Conservation (phyloP, 2,797 vertebrate genomes). For the Etheostoma nigrum region DNA sequence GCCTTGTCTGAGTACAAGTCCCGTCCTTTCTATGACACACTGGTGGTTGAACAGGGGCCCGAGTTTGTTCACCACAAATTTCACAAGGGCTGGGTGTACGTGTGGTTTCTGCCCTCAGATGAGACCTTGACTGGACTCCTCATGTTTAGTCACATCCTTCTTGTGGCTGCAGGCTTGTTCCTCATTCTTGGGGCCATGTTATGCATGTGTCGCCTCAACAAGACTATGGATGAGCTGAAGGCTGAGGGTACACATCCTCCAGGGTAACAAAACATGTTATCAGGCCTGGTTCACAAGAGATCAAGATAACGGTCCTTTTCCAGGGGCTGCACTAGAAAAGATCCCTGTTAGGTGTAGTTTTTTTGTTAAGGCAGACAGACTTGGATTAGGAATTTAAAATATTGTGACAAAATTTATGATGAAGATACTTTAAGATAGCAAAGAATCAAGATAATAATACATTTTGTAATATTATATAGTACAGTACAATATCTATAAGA, state of each 20-base stretch:
- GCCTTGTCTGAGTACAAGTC: neutral
- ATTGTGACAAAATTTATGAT: neutral
- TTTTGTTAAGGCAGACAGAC: neutral
- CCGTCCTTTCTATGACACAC: conserved; percentile 48
- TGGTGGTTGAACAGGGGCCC: conserved; percentile 75
- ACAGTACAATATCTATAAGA: neutral
- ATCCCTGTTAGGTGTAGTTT: neutral
- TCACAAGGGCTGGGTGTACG: conserved; percentile 75
- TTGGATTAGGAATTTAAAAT: neutral
- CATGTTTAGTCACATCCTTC: conserved; percentile 73
- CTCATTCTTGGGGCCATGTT: conserved; percentile 72
- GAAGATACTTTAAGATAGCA: neutral
- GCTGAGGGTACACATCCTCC: neutral
- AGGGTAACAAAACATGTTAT: conserved; percentile 37
- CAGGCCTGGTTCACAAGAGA: conserved; percentile 33
- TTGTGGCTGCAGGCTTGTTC: conserved; percentile 68
- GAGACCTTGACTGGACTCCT: conserved; percentile 53
- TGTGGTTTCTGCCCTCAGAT: conserved; percentile 81
- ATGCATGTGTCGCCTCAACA: conserved; percentile 64
- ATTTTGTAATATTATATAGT: neutral
- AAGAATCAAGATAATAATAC: neutral
- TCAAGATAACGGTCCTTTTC: conserved; percentile 37
- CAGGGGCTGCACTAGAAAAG: neutral
- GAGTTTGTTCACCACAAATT: conserved; percentile 82
- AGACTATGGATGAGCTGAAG: conserved; percentile 48